A percentile compares a stretch with the other conserved stretches of the same genome.
Evolutionary conservation across 2,797 vertebrate genomes (phyloP).

Genomic region (Distichodus sexfasciatus): DNA sequence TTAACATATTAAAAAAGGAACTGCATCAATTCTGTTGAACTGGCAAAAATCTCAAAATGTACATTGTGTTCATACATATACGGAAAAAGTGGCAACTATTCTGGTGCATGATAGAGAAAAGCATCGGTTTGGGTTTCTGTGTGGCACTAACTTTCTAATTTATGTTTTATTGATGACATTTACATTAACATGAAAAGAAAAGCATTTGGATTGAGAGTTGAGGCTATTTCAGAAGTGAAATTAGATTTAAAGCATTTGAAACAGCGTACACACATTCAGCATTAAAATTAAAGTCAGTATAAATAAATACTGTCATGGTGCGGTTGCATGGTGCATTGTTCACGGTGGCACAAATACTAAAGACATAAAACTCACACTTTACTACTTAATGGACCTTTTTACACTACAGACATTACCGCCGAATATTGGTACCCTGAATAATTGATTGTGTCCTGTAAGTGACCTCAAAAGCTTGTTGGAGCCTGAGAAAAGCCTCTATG

Average conservation of each 20-base stretch:
- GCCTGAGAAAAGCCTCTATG: not conserved
- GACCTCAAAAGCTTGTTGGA: conserved; percentile 11
- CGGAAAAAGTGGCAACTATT: not conserved
- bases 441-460: not conserved
- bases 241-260: not conserved
- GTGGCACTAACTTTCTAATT: not conserved
- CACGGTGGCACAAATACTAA: no score
- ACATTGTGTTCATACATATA: no score
- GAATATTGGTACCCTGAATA: not conserved
- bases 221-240: not conserved
- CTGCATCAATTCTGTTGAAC: no score
- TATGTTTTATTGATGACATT: conserved; percentile 1
- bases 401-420: not conserved
- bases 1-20: no score
- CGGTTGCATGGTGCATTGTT: no score
- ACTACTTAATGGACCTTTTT: no score
- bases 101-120: not conserved
- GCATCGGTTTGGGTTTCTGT: not conserved
- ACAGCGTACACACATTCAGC: not conserved
- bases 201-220: not conserved
- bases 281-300: no score
- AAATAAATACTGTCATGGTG: no score
- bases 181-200: not conserved
- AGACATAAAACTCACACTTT: no score
- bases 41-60: no score